Evolutionary conservation across 2,797 vertebrate genomes (phyloP), one percentile per base, ranked within the genome.

Genomic region (Prunella strophiata): DNA sequence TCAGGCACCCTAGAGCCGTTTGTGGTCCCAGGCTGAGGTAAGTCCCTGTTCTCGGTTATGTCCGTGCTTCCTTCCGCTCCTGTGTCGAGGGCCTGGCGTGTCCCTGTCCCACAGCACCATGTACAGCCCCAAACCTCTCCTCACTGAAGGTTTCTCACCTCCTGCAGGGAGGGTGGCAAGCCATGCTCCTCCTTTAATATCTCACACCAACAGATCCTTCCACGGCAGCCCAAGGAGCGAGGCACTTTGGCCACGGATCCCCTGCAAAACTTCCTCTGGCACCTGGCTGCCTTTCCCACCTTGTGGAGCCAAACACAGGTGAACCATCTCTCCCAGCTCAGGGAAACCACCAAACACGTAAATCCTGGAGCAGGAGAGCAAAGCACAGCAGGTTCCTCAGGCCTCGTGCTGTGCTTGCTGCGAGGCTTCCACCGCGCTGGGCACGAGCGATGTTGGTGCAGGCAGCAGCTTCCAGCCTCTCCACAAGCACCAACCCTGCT

Each of bases 281-380:
- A 40, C 78, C 58, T 1, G 16, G 59, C 82, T 51, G 78, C 55
- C 1, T 3, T 4, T 36, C 84, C 58, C 50, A 21, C 58, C 45
- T 30, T 1, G 29, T 0, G 0, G 42, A 67, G 74, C 75, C 20
- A 2, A 38, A 32, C 0, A 0, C 2, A 3, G 34, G 23, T 22
- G 40, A 85, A 45, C 9, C 55, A 27, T 0, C 76, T 10, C 77
- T 16, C 18, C 1, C 4, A 62, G 84, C 70, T 20, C 30, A 14
- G 27, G 38, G n/a, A 18, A 75, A 30, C 29, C 2, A 16, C 40
- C 58, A 2, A 52, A 27, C 27, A 38, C 0, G 1, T 51, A 7
- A 75, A 11, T 3, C 16, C 43, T 8, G 38, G 40, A 16, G 54
- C 11, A 45, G 63, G 43, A 30, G 40, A 26, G 42, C 52, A 13